phyloP scores from a whole-genome alignment of 2,888 invertebrate genomes.

The Diaperis boleti region DNA sequence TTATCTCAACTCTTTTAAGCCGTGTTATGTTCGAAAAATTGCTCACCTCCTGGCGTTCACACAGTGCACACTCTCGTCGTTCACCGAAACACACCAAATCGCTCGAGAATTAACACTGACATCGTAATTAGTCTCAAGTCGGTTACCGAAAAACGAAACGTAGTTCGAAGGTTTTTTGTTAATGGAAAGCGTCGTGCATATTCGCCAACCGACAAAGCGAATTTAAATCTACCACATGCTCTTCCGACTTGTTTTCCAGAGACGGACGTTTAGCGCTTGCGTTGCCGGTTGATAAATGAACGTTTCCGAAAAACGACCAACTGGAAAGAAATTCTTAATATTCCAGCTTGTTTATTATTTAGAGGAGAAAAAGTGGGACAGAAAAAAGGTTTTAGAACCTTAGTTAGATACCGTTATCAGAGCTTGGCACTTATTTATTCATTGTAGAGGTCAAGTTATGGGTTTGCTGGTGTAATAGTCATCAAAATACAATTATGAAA shows the following conservation, averaged over 20 bases:
- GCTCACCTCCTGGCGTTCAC: neutral
- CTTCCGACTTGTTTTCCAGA: constrained; percentile 34
- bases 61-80: constrained; percentile 3
- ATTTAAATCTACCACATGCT: constrained; percentile 43
- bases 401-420: too few species aligned
- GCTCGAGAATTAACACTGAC: constrained; percentile 6
- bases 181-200: constrained; percentile 31
- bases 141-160: constrained; percentile 6
- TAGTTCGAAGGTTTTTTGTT: constrained; percentile 12
- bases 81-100: neutral
- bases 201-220: constrained; percentile 35
- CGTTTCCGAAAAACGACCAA: constrained; percentile 27
- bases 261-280: constrained; percentile 41
- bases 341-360: constrained; percentile 10
- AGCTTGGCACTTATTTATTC: too few species aligned
- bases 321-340: constrained; percentile 21
- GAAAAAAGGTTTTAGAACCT: too few species aligned
- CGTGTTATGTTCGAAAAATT: neutral
- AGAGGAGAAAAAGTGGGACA: constrained; percentile 6
- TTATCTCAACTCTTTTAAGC: neutral
- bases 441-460: too few species aligned
- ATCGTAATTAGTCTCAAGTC: constrained; percentile 1
- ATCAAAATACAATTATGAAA: too few species aligned
- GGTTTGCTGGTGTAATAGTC: too few species aligned
- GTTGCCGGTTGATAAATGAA: constrained; percentile 36